A percentile compares a stretch with the other conserved stretches of the same genome.
These are phyloP conservation scores for Rhorus exstirpatorius DNA, from an alignment of 2,888 invertebrate species.

Conservation along the genomic window DNA sequence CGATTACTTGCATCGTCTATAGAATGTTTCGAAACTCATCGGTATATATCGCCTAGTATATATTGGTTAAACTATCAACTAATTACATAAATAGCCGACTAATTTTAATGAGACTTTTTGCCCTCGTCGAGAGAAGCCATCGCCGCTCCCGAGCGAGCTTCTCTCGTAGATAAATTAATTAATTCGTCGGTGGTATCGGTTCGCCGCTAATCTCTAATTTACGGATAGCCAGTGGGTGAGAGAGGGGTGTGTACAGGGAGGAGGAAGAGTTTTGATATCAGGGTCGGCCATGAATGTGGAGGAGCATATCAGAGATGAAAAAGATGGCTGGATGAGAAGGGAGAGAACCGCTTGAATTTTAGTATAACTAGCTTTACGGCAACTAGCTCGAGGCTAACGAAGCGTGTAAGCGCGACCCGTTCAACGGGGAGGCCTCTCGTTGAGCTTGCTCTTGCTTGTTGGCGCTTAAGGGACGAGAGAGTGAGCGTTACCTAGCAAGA, in stretches of 20 bases:
- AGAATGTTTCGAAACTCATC: constrained; percentile 53
- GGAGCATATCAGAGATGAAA: constrained; percentile 21
- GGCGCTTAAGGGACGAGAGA: constrained; percentile 61
- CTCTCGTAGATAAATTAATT: constrained; percentile 69
- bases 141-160: constrained; percentile 18
- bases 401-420: constrained; percentile 76
- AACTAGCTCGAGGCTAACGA: constrained; percentile 73
- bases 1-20: constrained; percentile 3
- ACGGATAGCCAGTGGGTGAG: constrained; percentile 52
- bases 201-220: constrained; percentile 71
- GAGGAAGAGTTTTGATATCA: constrained; percentile 62
- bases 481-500: constrained; percentile 49
- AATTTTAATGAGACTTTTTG: constrained; percentile 72
- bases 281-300: constrained; percentile 48
- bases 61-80: constrained; percentile 62
- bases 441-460: constrained; percentile 69
- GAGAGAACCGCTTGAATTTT: constrained; percentile 67
- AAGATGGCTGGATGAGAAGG: constrained; percentile 21
- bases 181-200: constrained; percentile 69
- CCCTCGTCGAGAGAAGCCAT: constrained; percentile 30
- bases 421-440: constrained; percentile 61
- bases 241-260: constrained; percentile 40
- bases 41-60: constrained; percentile 27
- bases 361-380: constrained; percentile 70
- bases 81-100: constrained; percentile 70